Conservation (phyloP, 2,113 vertebrate genomes). For the Lichenostomus cassidix region DNA sequence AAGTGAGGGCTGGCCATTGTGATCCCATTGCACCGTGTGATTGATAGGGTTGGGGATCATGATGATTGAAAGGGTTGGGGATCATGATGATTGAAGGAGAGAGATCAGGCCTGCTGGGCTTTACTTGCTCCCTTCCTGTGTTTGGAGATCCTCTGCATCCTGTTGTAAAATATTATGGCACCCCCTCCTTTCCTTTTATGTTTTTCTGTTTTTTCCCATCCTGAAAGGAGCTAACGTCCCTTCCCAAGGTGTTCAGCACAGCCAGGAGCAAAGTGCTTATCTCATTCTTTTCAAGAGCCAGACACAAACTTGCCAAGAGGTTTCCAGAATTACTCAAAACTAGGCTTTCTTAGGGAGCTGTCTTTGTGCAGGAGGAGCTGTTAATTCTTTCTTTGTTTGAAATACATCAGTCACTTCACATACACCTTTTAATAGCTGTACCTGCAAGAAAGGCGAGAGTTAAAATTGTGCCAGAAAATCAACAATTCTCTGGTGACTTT, state of each 20-base stretch:
- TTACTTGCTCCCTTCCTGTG: conserved; percentile 84
- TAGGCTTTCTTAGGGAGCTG: background rate
- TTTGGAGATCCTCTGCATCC: conserved; percentile 70
- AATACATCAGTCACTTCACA: background rate
- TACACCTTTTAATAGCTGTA: background rate
- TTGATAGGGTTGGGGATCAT: conserved; percentile 83
- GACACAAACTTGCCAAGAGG: background rate
- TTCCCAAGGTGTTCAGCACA: conserved; percentile 82
- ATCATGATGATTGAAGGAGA: conserved; percentile 81
- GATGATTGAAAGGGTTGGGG: conserved; percentile 82
- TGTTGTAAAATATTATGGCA: conserved; percentile 88
- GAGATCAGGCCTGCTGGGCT: conserved; percentile 88
- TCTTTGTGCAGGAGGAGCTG: background rate
- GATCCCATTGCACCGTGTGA: conserved; percentile 79
- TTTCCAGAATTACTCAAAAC: background rate
- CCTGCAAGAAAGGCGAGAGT: background rate
- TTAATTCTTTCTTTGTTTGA: background rate
- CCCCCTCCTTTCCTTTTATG: conserved; percentile 60
- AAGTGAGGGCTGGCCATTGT: conserved; percentile 84
- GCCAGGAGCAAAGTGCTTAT: conserved; percentile 83
- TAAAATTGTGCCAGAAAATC: background rate
- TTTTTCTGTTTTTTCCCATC: conserved; percentile 7
- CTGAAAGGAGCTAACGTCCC: conserved; percentile 82
- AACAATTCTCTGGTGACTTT: background rate
- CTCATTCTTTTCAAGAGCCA: conserved; percentile 64